Conservation (phyloP, 2,113 vertebrate genomes). For the Chloebia gouldiae region DNA sequence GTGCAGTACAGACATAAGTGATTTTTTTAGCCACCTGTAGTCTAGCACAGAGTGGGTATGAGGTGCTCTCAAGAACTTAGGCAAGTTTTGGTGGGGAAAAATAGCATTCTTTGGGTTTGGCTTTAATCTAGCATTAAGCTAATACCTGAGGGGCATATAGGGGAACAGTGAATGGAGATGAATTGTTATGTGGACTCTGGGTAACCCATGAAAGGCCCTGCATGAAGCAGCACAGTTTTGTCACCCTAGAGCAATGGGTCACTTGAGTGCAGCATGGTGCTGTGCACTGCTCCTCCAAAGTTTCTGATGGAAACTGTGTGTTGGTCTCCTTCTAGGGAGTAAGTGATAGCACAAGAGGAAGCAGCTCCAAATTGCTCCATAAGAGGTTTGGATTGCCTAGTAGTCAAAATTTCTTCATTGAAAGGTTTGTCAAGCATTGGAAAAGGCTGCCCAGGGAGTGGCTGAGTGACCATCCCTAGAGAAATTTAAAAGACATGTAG, state of each 20-base stretch:
- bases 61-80: background rate
- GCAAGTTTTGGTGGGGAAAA: background rate
- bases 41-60: background rate
- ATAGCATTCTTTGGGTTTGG: background rate
- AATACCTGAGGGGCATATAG: background rate
- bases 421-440: background rate
- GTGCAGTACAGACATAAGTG: background rate
- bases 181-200: background rate
- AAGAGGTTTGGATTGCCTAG: background rate
- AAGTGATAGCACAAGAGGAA: background rate
- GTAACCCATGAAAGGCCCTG: background rate
- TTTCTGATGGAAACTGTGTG: background rate
- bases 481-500: background rate
- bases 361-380: fast-evolving
- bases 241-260: background rate
- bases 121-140: background rate
- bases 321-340: background rate
- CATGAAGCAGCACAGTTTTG: background rate
- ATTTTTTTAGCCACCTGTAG: background rate
- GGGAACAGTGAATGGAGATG: background rate
- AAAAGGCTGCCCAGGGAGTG: background rate
- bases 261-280: background rate
- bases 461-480: background rate
- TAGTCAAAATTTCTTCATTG: background rate
- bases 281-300: background rate